Base-by-base conservation (phyloP, 2,797 vertebrate genomes). In the Craterocephalus amniculus region DNA sequence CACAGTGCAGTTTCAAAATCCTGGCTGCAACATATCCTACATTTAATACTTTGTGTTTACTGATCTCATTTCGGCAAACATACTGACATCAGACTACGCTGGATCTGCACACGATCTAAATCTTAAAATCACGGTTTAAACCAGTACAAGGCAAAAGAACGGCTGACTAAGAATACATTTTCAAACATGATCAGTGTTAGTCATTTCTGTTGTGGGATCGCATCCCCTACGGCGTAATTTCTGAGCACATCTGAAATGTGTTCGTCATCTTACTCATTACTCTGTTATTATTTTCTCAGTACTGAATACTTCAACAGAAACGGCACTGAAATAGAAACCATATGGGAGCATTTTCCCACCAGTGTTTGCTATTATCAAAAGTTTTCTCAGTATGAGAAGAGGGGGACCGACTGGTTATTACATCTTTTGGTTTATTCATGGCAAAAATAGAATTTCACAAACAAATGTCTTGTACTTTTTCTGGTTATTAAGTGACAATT, bases 301-400 rank as follows among this genome's bases (percentile, higher is more conserved):
- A 62, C 36, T 56, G 40, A 76, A 71, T 57, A 65, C 74, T 76
- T 26, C 32, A 68, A 62, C 61, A 76, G 67, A 84, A 85, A 85
- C 84, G 83, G 48, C 69, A 43, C 54, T 65, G 26, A 74, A 81
- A 91, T 68, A 48, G 48, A 83, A 88, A 80, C 79, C 80, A 87
- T 35, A 60, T 81, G 74, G 73, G 6, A 1, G 4, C 1, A 55
- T 58, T 79, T 81, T 81, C 71, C 60, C 72, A 70, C 74, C 51
- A 61, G 22, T 22, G 49, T 68, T 67, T 62, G 57, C 48, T 58
- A 61, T 26, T 27, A 74, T 78, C 54, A 76, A 73, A 56, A 72
- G 20, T 38, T 68, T 62, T 58, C 6, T 34, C 0, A 13, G 45
- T 5, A 29, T 49, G 31, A 43, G 10, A 29, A 27, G 6, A 67